Evolutionary conservation across 2,888 invertebrate species (phyloP).

Genomic region (Caprella mutica): DNA sequence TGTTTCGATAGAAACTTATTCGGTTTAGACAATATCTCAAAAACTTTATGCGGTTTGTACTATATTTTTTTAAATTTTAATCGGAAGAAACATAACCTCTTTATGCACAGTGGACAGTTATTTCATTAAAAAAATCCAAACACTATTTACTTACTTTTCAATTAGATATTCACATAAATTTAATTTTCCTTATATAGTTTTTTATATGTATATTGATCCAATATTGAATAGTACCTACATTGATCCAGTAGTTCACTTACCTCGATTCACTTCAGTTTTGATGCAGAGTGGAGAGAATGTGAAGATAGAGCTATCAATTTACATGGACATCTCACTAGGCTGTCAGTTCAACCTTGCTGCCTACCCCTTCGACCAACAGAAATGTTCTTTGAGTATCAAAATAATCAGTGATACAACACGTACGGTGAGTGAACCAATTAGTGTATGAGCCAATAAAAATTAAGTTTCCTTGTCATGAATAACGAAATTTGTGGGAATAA

Average conservation of each 20-base stretch:
- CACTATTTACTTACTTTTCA: too few relatives aligned
- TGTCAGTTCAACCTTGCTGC: constrained; percentile 16
- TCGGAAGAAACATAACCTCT: too few relatives aligned
- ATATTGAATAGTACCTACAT: neutral
- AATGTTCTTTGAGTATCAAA: constrained; percentile 12
- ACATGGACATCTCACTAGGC: constrained; percentile 15
- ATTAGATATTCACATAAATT: too few relatives aligned
- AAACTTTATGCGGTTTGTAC: too few relatives aligned
- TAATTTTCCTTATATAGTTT: too few relatives aligned
- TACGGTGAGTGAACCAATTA: neutral
- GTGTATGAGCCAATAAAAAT: neutral
- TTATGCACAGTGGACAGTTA: too few relatives aligned
- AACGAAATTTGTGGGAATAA: neutral
- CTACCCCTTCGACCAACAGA: constrained; percentile 23
- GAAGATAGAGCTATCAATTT: constrained; percentile 1
- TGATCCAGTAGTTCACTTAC: neutral
- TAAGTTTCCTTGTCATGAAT: neutral
- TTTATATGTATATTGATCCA: too few relatives aligned
- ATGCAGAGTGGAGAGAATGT: neutral
- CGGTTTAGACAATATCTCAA: too few relatives aligned
- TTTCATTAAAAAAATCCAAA: too few relatives aligned
- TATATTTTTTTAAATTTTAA: too few relatives aligned
- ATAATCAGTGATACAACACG: neutral
- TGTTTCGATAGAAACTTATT: too few relatives aligned
- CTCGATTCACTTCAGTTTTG: neutral